Evolutionary conservation across 2,797 vertebrate genomes (phyloP), one percentile per base, ranked within the genome.

Genomic region (Crenichthys baileyi): DNA sequence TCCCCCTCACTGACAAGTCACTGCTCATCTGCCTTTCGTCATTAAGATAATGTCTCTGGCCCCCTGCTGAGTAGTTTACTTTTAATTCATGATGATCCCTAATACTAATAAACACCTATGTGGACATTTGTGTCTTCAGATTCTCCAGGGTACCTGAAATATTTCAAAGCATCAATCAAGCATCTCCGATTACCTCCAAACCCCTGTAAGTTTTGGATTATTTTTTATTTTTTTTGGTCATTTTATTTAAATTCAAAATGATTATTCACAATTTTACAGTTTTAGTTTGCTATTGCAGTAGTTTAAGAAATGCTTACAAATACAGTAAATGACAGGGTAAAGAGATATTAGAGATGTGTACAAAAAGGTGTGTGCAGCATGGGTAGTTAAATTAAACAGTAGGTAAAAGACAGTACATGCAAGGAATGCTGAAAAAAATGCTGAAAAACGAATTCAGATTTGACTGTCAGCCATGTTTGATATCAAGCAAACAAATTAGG

Each of bases 71-170:
- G 88, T 50, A 73, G 70, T 93, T 90, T 90, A 86, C 86, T 83
- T 90, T 80, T 79, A 92, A 93, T 92, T 87, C 78, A 58, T 26
- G 48, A 89, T 83, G 89, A 79, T n/a, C 39, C 79, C 80, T 81
- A 79, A 86, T 85, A 87, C 67, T 48, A 31, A 31, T 3, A 31
- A 31, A 31, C 31, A 31, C 31, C 31, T 31, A 31, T 31, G 31
- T 31, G 31, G 31, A 31, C 31, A 31, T 31, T 31, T 31, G 31
- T 31, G 31, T 36, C 46, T 48, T 48, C 16, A 8, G 60, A 36
- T 63, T 63, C 60, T 61, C 58, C 16, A 31, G 7, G 60, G 26
- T 18, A 41, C 53, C 46, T n/a, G 50, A 58, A 41, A 56, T 70
- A 70, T 75, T 70, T 26, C 7, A 26, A 15, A 58, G n/a, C 56